These are phyloP conservation scores for Myiozetetes cayanensis DNA, from an alignment of 2,113 vertebrate species.

Conservation along the genomic window DNA sequence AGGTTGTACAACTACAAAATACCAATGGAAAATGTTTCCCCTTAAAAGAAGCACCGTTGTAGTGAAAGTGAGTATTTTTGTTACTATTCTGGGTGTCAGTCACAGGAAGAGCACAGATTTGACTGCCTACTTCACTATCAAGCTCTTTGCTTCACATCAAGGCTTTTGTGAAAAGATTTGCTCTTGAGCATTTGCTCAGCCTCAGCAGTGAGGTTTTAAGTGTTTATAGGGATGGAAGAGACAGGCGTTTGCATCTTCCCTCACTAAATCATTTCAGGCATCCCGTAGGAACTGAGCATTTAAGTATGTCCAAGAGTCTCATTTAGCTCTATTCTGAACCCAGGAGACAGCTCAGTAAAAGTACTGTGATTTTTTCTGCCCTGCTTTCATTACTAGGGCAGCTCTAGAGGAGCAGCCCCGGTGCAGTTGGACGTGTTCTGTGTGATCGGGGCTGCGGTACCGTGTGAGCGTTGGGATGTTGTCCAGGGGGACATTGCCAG, in stretches of 20 bases:
- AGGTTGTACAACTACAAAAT: background rate
- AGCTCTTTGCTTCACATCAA: constrained; percentile 44
- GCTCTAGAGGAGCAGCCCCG: background rate
- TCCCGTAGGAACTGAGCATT: background rate
- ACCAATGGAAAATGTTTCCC: constrained; percentile 10
- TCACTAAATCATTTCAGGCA: background rate
- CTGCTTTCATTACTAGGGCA: background rate
- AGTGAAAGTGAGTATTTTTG: constrained; percentile 58
- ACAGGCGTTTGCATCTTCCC: background rate
- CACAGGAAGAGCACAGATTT: constrained; percentile 53
- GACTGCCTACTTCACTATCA: constrained; percentile 46
- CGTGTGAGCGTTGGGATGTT: background rate
- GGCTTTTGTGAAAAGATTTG: constrained; percentile 42
- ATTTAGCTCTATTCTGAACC: background rate
- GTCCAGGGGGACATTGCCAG: background rate
- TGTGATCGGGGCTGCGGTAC: background rate
- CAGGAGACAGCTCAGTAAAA: background rate
- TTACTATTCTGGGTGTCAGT: constrained; percentile 54
- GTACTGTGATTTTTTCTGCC: background rate
- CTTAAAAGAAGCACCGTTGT: constrained; percentile 22
- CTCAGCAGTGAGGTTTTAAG: background rate
- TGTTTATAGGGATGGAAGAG: constrained; percentile 13
- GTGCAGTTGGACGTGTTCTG: background rate
- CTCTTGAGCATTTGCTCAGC: constrained; percentile 37
- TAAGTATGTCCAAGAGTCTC: background rate